Conservation (phyloP, 2,888 invertebrate species). For the Cryptocephalus moraei region DNA sequence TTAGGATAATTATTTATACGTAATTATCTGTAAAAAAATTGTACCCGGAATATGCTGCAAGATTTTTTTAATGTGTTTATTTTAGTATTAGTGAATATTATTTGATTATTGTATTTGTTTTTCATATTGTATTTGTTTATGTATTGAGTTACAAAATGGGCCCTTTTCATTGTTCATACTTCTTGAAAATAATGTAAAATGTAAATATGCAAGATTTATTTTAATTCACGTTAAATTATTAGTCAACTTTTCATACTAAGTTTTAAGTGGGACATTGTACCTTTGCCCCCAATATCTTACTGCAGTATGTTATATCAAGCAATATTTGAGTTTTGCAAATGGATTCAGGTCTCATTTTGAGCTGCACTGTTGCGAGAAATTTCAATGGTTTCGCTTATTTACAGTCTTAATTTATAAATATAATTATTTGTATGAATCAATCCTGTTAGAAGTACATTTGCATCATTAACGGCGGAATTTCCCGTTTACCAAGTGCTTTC, state of each 20-base stretch:
- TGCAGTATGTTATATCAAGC: background rate
- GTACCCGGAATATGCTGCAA: background rate
- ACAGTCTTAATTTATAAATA: no score
- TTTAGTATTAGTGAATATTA: slow-evolving; percentile 2
- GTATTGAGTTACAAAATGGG: no score
- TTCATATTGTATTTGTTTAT: no score
- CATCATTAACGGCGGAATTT: no score
- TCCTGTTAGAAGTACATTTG: no score
- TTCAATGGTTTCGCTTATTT: no score
- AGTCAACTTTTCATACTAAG: no score
- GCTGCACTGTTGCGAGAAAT: no score
- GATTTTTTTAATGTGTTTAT: slow-evolving; percentile 7
- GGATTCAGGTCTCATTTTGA: slow-evolving; percentile 10
- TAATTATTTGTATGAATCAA: no score
- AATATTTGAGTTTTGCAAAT: slow-evolving; percentile 8
- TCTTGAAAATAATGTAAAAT: slow-evolving; percentile 17
- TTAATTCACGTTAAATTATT: slow-evolving; percentile 5
- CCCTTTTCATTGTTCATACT: slow-evolving; percentile 13
- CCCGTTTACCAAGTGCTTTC: no score
- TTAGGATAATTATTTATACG: slow-evolving; percentile 14
- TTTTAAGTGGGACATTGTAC: slow-evolving; percentile 13
- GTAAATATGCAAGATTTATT: slow-evolving; percentile 18
- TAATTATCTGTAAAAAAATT: slow-evolving; percentile 7
- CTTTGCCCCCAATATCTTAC: background rate
- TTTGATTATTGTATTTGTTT: no score